Base-by-base conservation (phyloP, 1,140 invertebrate species). In the Drosophila repleta region DNA sequence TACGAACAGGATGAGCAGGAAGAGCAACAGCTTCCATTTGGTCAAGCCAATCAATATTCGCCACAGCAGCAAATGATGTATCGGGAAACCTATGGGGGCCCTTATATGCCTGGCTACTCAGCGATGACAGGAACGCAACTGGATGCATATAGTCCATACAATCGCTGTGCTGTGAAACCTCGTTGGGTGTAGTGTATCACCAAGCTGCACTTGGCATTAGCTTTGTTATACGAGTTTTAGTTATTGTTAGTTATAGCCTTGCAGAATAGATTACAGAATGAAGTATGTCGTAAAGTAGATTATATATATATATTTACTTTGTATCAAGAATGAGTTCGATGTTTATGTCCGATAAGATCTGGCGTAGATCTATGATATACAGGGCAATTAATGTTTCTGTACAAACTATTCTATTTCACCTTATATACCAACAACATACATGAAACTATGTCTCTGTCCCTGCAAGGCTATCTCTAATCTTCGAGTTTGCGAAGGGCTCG, bases 121-220 rank as follows among this genome's bases (percentile, higher is more conserved):
- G 20, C 41, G 4, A 64, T 64, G 39, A 41, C 56, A 56, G 6
- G 41, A 63, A 29, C 56, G 10, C 57, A 70, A 7, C 53, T 57
- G 4, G 3, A 45, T 32, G 35, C 35, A 4, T 61, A 60, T 49
- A 17, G 45, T 1, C 60, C 35, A 8, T n/a, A 11, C 20, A 32
- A 18, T 13, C 55, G 37, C 4, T 53, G 37, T 43, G 60, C 24
- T 24, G 71, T 87, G 24, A 48, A 71, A 43, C 72, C 76, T 4
- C 79, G 73, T 71, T 88, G 79, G 84, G 63, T 88, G 83, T 88
- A 88, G 84, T 74, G 83, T 87, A 81, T 85, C 73, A 72, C 20
- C 48, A 71, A 69, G 57, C 77, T 75, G 35, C 69, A 49, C 52
- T 3, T 5, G 29, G 2, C 29, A 29, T 29, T 29, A 32, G 29